These are phyloP conservation scores for Megaceryle maxima DNA, from an alignment of 2,113 vertebrate species.

Conservation along the genomic window DNA sequence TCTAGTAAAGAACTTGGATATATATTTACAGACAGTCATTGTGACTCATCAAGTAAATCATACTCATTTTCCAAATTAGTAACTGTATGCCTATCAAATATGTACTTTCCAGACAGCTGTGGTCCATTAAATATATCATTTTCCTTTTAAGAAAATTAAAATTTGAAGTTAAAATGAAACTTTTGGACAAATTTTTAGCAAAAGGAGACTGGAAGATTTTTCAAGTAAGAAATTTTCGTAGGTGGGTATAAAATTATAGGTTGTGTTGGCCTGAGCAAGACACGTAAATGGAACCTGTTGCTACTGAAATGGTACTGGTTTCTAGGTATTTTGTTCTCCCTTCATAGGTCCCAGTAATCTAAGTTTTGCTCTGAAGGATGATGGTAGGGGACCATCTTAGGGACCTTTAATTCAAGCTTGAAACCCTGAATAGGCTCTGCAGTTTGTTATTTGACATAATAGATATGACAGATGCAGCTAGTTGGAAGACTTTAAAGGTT, in stretches of 20 bases:
- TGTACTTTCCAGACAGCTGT: constrained; percentile 51
- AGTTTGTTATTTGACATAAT: constrained; percentile 21
- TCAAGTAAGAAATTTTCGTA: not conserved
- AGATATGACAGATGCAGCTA: constrained; percentile 24
- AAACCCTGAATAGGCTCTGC: not conserved
- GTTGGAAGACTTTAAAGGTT: constrained; percentile 40
- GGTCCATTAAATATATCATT: constrained; percentile 53
- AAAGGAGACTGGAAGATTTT: not conserved
- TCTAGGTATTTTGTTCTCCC: not conserved
- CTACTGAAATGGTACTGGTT: not conserved
- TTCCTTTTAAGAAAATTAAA: constrained; percentile 65
- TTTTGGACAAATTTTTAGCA: not conserved
- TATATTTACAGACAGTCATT: constrained; percentile 48
- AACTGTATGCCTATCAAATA: constrained; percentile 29
- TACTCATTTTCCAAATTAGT: constrained; percentile 64
- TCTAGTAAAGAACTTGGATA: not conserved
- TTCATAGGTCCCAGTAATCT: not conserved
- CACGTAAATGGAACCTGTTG: not conserved
- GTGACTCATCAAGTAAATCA: constrained; percentile 68
- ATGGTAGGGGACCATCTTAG: not conserved
- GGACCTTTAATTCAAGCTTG: not conserved
- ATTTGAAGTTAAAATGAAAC: constrained; percentile 47
- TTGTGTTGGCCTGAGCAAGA: not conserved
- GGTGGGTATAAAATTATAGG: not conserved
- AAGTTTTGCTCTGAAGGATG: not conserved